These are phyloP conservation scores for Acanthaster planci DNA, from an alignment of 35 echinoderm and acorn worm genomes.

Conservation along the genomic window DNA sequence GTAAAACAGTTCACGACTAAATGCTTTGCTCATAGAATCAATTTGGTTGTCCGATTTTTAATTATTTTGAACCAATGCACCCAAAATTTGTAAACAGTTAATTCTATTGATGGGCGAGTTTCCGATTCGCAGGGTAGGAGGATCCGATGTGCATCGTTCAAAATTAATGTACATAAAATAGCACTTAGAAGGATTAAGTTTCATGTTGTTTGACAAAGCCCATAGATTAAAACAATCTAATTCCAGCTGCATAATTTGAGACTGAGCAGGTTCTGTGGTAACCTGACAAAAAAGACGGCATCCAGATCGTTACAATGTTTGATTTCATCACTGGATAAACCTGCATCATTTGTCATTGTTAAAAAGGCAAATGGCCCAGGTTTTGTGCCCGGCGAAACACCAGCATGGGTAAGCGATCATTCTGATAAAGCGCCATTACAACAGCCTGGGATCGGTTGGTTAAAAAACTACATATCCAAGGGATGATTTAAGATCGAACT, in stretches of 20 bases:
- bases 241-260: neutral
- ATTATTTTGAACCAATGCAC: neutral
- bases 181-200: too few species aligned
- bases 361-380: neutral
- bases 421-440: neutral
- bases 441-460: neutral
- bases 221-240: neutral
- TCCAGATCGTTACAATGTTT: neutral
- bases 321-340: neutral
- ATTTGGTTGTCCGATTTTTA: neutral
- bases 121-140: neutral
- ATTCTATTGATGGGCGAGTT: neutral
- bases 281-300: neutral
- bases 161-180: too few species aligned
- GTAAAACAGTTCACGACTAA: neutral
- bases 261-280: neutral
- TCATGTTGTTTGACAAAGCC: neutral
- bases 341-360: neutral
- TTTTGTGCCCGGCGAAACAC: neutral
- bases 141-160: neutral
- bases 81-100: neutral
- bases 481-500: neutral
- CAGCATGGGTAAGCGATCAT: neutral
- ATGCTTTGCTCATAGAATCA: neutral
- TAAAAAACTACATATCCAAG: neutral